These are phyloP conservation scores for Cheilosia vulpina DNA, from an alignment of 2,888 invertebrate species.

Conservation along the genomic window DNA sequence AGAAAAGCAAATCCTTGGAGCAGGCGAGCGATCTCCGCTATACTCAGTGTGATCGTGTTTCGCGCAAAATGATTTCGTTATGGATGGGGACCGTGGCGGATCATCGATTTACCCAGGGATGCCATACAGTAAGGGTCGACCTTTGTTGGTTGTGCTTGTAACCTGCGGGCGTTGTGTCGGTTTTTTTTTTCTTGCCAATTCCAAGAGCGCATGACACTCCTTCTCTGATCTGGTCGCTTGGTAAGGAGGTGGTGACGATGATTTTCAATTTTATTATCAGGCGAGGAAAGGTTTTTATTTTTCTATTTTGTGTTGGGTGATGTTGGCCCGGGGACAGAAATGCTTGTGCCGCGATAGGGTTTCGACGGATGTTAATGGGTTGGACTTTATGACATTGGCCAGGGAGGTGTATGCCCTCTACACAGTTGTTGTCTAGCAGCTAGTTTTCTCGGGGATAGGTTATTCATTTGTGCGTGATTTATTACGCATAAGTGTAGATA, in stretches of 20 bases:
- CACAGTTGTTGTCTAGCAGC: constrained; percentile 7
- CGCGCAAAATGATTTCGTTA: constrained; percentile 68
- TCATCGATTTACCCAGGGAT: constrained; percentile 59
- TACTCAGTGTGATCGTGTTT: constrained; percentile 53
- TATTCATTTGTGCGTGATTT: constrained; percentile 31
- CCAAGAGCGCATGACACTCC: constrained; percentile 9
- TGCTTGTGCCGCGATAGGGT: constrained; percentile 9
- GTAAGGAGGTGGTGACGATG: constrained; percentile 58
- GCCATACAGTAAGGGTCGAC: constrained; percentile 67
- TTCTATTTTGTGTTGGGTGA: not conserved
- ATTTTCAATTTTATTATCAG: constrained; percentile 59
- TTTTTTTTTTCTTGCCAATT: not conserved
- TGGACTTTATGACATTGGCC: constrained; percentile 55
- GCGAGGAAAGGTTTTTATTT: constrained; percentile 27
- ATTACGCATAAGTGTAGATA: not conserved
- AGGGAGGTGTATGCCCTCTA: constrained; percentile 17
- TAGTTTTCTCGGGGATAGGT: not conserved
- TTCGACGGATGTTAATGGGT: constrained; percentile 61
- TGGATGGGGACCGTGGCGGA: constrained; percentile 66
- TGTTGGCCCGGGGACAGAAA: constrained; percentile 30
- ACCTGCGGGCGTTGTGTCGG: constrained; percentile 50
- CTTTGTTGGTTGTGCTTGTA: constrained; percentile 59
- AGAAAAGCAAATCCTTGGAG: constrained; percentile 11
- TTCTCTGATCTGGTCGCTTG: not conserved
- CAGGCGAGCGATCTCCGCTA: not conserved